Percentiles rank a stretch among this genome's conserved stretches.
Evolutionary conservation across 2,113 vertebrate species (phyloP).

Genomic region (Tor tambroides): DNA sequence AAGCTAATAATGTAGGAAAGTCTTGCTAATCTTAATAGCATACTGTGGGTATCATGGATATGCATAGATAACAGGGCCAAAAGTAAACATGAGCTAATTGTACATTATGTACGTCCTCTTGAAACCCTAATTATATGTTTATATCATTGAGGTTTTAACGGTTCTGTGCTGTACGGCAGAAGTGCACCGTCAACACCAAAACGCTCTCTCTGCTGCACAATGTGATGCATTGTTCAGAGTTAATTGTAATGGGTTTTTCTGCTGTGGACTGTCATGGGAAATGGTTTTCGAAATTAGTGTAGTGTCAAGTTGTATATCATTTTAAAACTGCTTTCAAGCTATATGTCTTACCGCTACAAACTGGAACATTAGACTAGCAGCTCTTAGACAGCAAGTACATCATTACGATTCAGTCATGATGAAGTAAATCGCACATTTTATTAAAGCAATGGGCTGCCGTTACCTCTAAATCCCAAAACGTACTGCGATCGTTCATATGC

Average conservation of each 20-base stretch:
- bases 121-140: conserved; percentile 43
- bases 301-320: conserved; percentile 44
- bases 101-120: conserved; percentile 12
- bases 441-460: conserved; percentile 3
- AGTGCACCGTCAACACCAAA: conserved; percentile 45
- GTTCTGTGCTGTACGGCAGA: not conserved
- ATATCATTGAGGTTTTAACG: conserved; percentile 24
- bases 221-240: conserved; percentile 54
- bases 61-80: conserved; percentile 15
- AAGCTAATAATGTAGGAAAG: not conserved
- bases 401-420: not conserved
- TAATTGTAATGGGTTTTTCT: conserved; percentile 51
- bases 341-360: conserved; percentile 29
- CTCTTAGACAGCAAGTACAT: conserved; percentile 10
- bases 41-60: not conserved
- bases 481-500: not conserved
- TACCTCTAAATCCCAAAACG: not conserved
- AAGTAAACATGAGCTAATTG: conserved; percentile 14
- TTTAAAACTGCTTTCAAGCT: conserved; percentile 40
- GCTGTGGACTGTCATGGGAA: conserved; percentile 41
- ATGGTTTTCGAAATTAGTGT: conserved; percentile 45
- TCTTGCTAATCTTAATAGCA: conserved; percentile 21
- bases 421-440: conserved; percentile 22
- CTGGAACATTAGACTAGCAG: conserved; percentile 19
- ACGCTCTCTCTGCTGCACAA: conserved; percentile 2